Evolutionary conservation across 2,888 invertebrate genomes (phyloP).

Genomic region (Lasioglossum morio): DNA sequence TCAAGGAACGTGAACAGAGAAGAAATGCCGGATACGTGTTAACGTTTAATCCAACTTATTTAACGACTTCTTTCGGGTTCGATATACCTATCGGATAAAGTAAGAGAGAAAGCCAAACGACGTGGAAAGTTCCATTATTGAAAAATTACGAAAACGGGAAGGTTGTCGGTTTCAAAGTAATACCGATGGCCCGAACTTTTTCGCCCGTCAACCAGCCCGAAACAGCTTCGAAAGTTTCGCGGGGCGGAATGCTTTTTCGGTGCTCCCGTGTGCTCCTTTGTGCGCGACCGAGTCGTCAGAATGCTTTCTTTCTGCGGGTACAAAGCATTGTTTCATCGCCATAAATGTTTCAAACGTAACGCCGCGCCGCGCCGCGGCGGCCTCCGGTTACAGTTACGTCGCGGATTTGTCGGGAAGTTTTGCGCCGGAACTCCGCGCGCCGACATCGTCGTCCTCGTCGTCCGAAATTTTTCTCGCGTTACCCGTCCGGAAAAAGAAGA

Average conservation of each 20-base stretch:
- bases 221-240: slow-evolving; percentile 44
- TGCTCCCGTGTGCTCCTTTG: slow-evolving; percentile 24
- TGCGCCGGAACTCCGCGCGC: background rate
- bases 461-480: background rate
- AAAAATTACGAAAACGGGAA: slow-evolving; percentile 29
- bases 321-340: slow-evolving; percentile 57
- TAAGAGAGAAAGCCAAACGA: background rate
- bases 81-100: background rate
- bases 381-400: slow-evolving; percentile 5
- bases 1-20: no score
- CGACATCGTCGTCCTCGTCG: background rate
- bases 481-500: slow-evolving; percentile 3
- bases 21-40: no score
- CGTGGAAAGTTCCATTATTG: slow-evolving; percentile 32
- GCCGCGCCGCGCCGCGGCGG: background rate
- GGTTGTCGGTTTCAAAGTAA: slow-evolving; percentile 18
- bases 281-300: slow-evolving; percentile 29
- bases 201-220: slow-evolving; percentile 10
- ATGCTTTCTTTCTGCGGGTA: slow-evolving; percentile 41
- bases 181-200: slow-evolving; percentile 23
- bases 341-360: slow-evolving; percentile 50
- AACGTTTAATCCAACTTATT: background rate
- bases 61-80: background rate
- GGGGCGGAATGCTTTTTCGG: slow-evolving; percentile 42
- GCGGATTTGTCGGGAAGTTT: slow-evolving; percentile 42